Base-by-base conservation (phyloP, 2,797 vertebrate genomes). In the Neosilurus mollespiculum region DNA sequence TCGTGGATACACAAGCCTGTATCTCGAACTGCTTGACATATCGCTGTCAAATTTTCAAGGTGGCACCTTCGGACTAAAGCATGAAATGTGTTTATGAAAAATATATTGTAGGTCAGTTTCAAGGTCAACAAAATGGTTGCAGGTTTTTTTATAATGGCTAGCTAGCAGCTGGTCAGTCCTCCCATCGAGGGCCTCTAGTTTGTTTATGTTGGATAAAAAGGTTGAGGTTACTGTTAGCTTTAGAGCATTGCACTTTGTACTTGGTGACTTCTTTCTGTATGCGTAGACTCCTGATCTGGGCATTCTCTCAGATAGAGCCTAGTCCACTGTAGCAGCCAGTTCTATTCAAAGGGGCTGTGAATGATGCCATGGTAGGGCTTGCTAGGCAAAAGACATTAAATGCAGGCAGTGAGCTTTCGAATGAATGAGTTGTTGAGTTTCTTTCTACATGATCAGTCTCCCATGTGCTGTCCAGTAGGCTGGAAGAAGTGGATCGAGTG, bases 401-500 rank as follows among this genome's bases (percentile, higher is more conserved):
- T 71, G 5, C 65, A 30, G 22, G 59, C 34, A 26, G 14, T 24
- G 15, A 49, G 51, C 37, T 84, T 85, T 65, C 71, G 58, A 76
- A 83, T 79, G 78, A 71, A 59, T 82, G 81, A 72, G 66, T 81
- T 54, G 30, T 59, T 37, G 20, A 72, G 66, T 20, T 67, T 15
- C 66, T 76, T 84, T 82, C 34, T 85, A 67, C 67, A 56, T 67
- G 30, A 86, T 80, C 81, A 85, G 76, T 49, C 59, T 79, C 64
- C 80, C 26, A 34, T 75, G 67, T 69, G 75, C 80, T 86, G 78
- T 88, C 82, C 86, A 85, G 83, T 90, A 82, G 78, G 76, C 59
- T 75, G 62, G 53, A 85, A 67, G 67, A 65, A 66, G 85, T 79
- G 75, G 90, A 89, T 94, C 87, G 88, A 78, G 88, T 92, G 86